A percentile compares a stretch with the other conserved stretches of the same genome.
phyloP scores from a whole-genome alignment of 2,113 vertebrate genomes.

The Sorex araneus region DNA sequence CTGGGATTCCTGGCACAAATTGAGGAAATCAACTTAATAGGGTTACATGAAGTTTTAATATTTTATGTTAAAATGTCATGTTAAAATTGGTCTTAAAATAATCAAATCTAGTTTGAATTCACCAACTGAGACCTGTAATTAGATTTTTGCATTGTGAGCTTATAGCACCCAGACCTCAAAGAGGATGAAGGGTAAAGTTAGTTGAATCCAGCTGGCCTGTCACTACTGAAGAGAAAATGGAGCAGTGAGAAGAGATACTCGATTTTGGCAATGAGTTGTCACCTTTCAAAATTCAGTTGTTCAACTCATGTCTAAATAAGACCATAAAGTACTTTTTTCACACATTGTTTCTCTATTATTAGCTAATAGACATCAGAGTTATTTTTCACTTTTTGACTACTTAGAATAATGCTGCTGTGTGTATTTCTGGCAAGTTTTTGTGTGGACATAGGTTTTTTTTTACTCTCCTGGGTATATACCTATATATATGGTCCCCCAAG shows the following conservation, averaged over 20 bases:
- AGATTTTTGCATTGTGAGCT: neutral
- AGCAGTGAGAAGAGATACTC: neutral
- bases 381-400: too few relatives aligned
- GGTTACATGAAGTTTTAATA: slow-evolving; percentile 69
- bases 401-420: too few relatives aligned
- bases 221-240: neutral
- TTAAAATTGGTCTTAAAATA: slow-evolving; percentile 72
- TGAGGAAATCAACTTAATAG: slow-evolving; percentile 74
- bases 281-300: neutral
- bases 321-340: neutral
- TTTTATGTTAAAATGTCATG: slow-evolving; percentile 73
- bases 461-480: too few relatives aligned
- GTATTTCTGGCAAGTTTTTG: too few relatives aligned
- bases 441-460: too few relatives aligned
- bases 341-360: too few relatives aligned
- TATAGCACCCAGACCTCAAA: slow-evolving; percentile 9
- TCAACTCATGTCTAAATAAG: neutral
- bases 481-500: too few relatives aligned
- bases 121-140: slow-evolving; percentile 28
- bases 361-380: too few relatives aligned
- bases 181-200: neutral
- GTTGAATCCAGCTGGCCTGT: neutral
- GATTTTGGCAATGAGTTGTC: neutral
- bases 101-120: slow-evolving; percentile 58
- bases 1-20: slow-evolving; percentile 61